Base-by-base conservation (phyloP, 2,113 vertebrate species). In the Galeopterus variegatus region DNA sequence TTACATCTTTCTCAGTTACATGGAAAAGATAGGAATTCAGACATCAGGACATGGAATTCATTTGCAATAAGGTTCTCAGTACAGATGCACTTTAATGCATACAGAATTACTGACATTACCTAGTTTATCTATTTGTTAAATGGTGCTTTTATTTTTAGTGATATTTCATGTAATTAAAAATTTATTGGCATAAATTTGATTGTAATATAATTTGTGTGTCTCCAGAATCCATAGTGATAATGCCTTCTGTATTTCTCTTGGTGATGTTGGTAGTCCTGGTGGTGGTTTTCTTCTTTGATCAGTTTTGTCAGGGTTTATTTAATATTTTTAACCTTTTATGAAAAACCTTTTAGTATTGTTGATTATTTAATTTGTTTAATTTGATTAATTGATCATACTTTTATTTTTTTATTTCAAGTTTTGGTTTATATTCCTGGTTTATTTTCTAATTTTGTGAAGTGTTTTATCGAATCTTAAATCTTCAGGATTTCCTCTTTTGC, bases 361-460 rank as follows among this genome's bases (percentile, higher is more conserved):
- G 3, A 67, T 26, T 52, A 84, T 60, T 89, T 75, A 77, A n/a
- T 7, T 54, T 33, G 62, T 64, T 84, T 64, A 15, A 64, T 70
- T 89, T 62, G 2, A 69, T 65, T 83, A 62, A 60, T 48, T 72
- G 18, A 80, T 86, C 36, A 80, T 77, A 41, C 84, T 48, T 80
- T 77, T 48, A 33, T 73, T 33, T 28, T 93, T 85, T 81, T 73
- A 31, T 91, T 86, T 65, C 36, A 81, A 48, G 14, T 36, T 90
- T 90, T 94, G 48, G 11, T 80, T 86, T 81, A n/a, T 52, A 69
- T 82, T 87, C 21, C 67, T 96, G 60, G 41, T 91, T 87, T 88
- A 75, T 73, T 90, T 80, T 85, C 50, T 26, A 90, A 18, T 69
- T 85, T 67, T 85, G 31, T 93, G 31, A 90, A 60, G 48, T 60